Percentiles rank a stretch among this genome's conserved stretches.
phyloP scores from a whole-genome alignment of 1,140 invertebrate genomes.

The Drosophila leontia region DNA sequence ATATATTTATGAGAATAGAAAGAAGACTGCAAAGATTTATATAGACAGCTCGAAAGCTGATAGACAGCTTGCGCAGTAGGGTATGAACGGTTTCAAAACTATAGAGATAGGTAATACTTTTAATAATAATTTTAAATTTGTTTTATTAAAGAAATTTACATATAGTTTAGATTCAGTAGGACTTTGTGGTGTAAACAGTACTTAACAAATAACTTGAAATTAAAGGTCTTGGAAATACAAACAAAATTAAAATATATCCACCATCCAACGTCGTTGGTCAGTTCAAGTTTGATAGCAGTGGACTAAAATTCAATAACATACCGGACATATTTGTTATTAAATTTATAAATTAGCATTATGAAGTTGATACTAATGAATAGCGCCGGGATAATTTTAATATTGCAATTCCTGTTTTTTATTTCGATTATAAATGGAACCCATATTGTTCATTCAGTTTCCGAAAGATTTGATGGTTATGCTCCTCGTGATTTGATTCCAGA shows the following conservation, averaged over 20 bases:
- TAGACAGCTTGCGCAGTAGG: too few species aligned
- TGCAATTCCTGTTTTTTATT: not conserved
- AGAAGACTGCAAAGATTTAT: too few species aligned
- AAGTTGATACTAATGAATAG: not conserved
- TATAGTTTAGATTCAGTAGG: not conserved
- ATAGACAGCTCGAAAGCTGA: too few species aligned
- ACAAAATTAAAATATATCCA: not conserved
- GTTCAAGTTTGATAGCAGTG: constrained; percentile 1
- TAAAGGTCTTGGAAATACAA: not conserved
- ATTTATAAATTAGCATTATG: not conserved
- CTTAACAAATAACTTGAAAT: constrained; percentile 2
- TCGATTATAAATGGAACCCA: not conserved
- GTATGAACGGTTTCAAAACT: too few species aligned
- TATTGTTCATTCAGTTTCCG: constrained; percentile 16
- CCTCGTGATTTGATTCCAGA: not conserved
- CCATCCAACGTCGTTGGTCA: not conserved
- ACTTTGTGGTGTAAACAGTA: constrained; percentile 5
- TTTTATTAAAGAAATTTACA: not conserved
- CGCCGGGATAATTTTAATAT: not conserved
- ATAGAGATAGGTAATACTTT: not conserved
- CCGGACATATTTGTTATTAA: not conserved
- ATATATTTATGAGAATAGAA: too few species aligned
- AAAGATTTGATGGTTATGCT: not conserved
- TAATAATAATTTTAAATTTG: not conserved
- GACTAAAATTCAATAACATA: not conserved